These are phyloP conservation scores for Camponotus pennsylvanicus DNA, from an alignment of 1,140 invertebrate species.

Conservation along the genomic window DNA sequence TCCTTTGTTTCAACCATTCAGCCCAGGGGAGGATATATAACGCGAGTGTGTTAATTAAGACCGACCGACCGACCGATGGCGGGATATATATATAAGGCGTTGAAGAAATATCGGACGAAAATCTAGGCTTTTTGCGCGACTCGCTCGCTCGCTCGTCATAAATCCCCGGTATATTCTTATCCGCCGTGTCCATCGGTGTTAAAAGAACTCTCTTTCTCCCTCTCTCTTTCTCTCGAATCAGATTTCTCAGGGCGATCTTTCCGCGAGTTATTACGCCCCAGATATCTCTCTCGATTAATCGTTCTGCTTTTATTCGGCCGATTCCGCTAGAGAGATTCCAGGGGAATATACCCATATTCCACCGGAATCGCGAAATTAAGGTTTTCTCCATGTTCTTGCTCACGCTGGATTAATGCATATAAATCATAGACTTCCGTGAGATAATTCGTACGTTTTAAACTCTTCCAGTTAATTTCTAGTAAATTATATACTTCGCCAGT, in stretches of 20 bases:
- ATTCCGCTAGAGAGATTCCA: background rate
- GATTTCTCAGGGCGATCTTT: slow-evolving; percentile 52
- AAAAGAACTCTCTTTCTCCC: slow-evolving; percentile 34
- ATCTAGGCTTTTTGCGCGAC: slow-evolving; percentile 40
- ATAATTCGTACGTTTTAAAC: slow-evolving; percentile 1
- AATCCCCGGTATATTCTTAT: slow-evolving; percentile 44
- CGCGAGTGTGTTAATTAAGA: slow-evolving; percentile 75
- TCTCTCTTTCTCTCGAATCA: slow-evolving; percentile 19
- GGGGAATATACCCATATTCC: background rate
- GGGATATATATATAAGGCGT: slow-evolving; percentile 9
- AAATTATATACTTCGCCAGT: background rate
- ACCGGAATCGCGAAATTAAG: slow-evolving; percentile 3
- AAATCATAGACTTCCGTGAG: background rate
- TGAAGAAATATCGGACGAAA: slow-evolving; percentile 47
- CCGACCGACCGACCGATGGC: slow-evolving; percentile 42
- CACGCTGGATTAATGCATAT: background rate
- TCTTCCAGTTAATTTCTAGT: background rate
- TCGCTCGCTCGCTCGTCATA: slow-evolving; percentile 22
- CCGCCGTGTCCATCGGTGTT: slow-evolving; percentile 47
- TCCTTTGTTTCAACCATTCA: slow-evolving; percentile 73
- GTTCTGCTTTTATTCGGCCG: slow-evolving; percentile 11
- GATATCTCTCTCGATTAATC: slow-evolving; percentile 51
- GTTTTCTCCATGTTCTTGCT: background rate
- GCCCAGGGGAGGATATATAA: slow-evolving; percentile 67
- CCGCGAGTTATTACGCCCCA: slow-evolving; percentile 38